Evolutionary conservation across 2,113 vertebrate species (phyloP), one percentile per base, ranked within the genome.

Genomic region (Butastur rufipennis): DNA sequence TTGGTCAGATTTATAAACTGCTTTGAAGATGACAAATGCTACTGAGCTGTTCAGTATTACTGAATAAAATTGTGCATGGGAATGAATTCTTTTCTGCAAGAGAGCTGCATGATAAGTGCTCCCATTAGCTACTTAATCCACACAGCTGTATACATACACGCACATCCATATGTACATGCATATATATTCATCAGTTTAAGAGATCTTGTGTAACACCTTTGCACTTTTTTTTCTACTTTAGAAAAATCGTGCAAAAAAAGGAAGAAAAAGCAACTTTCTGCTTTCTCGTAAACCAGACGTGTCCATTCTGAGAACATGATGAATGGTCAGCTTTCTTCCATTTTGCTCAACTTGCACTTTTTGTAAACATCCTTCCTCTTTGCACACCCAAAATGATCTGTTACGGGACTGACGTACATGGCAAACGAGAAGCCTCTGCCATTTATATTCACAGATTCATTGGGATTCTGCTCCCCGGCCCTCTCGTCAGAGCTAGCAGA

Each of bases 21-120:
- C 45, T 86, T 81, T 27, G 74, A 71, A 71, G 68, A 61, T 72
- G 81, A 85, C 50, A 91, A 36, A 92, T 84, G 16, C 43, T 53
- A 53, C n/a, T 2, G 13, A 81, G 48, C 38, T 53, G 14, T 36
- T 75, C 43, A 26, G n/a, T 34, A 36, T 55, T 70, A 59, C 43
- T 52, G 50, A 43, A 52, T 29, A 74, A 80, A 62, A 70, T 19
- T 34, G 31, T 34, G 55, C 29, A 13, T 18, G 26, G 31, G 56
- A 91, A 63, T 1, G 14, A 16, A 7, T 23, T 26, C 56, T 59
- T 42, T 81, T 47, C 43, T 65, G 29, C 43, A 34, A 36, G 56
- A 47, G 11, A 77, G 29, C 31, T 58, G 34, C 53, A 52, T 58
- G 48, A 18, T 29, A 25, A 58, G 34, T 34, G 23, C 19, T 45